These are phyloP conservation scores for Pheosia tremula DNA, from an alignment of 2,888 invertebrate species.

Conservation along the genomic window DNA sequence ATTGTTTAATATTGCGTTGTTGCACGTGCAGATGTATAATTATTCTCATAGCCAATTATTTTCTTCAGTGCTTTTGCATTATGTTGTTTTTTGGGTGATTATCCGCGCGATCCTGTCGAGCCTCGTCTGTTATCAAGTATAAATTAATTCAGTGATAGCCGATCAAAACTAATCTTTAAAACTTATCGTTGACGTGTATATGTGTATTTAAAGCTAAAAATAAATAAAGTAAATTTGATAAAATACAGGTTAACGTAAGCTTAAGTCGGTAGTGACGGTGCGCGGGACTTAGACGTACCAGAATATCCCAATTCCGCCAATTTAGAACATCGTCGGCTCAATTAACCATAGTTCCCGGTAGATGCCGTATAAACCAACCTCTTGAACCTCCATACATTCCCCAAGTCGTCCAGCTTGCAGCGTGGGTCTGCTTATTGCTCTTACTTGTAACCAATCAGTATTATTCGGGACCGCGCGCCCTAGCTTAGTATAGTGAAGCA, in stretches of 20 bases:
- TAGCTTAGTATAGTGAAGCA: slow-evolving; percentile 43
- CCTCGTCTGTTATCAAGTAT: slow-evolving; percentile 72
- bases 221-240: slow-evolving; percentile 57
- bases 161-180: slow-evolving; percentile 45
- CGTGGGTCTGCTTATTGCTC: slow-evolving; percentile 27
- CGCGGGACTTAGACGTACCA: slow-evolving; percentile 50
- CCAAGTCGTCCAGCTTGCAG: background rate
- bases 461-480: slow-evolving; percentile 63
- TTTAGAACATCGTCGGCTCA: background rate
- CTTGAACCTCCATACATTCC: slow-evolving; percentile 3
- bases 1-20: slow-evolving; percentile 24
- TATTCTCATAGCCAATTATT: slow-evolving; percentile 11
- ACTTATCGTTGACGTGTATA: slow-evolving; percentile 71
- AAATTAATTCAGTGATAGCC: slow-evolving; percentile 67
- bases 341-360: background rate
- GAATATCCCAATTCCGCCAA: slow-evolving; percentile 2
- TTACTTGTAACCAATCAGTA: slow-evolving; percentile 41
- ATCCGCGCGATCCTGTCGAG: slow-evolving; percentile 60
- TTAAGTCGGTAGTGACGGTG: slow-evolving; percentile 71
- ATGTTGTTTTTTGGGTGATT: slow-evolving; percentile 15
- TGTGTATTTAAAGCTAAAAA: slow-evolving; percentile 71
- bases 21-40: slow-evolving; percentile 23
- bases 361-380: slow-evolving; percentile 3
- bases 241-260: slow-evolving; percentile 60
- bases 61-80: slow-evolving; percentile 25